Conservation (phyloP, 2,888 invertebrate species). For the Drosophila paranaensis region DNA sequence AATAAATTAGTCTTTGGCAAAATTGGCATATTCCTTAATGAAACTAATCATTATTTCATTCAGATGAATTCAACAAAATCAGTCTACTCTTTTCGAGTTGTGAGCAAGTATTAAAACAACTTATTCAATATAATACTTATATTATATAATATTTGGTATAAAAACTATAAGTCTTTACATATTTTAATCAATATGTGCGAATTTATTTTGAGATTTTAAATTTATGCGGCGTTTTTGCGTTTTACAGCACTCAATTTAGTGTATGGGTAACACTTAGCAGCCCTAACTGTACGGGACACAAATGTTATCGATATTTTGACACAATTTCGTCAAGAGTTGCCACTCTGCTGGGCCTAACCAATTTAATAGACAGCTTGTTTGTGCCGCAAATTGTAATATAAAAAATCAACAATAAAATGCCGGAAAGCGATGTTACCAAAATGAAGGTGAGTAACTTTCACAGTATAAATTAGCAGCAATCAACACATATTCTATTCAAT, state of each 20-base stretch:
- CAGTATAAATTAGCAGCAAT: background rate
- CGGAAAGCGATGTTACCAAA: conserved; percentile 83
- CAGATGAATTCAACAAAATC: no score
- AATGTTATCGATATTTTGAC: background rate
- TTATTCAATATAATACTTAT: no score
- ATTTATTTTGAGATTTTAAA: background rate
- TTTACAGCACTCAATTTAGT: conserved; percentile 16
- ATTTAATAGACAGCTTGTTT: conserved; percentile 31
- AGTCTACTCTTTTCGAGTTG: no score
- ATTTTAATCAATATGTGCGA: background rate
- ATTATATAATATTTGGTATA: no score
- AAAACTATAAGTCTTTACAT: conserved; percentile 36
- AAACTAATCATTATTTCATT: no score
- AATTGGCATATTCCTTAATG: no score
- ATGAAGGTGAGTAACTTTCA: conserved; percentile 79
- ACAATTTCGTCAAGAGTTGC: conserved; percentile 17
- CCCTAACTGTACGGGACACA: background rate
- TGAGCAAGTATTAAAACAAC: no score
- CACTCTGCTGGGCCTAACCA: conserved; percentile 4
- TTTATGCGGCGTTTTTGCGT: background rate
- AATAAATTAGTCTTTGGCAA: no score
- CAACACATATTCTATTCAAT: background rate
- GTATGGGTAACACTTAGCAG: background rate
- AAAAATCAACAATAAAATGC: conserved; percentile 69
- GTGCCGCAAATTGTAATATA: conserved; percentile 24